phyloP scores from a whole-genome alignment of 2,888 invertebrate genomes.

The Glomeris marginata region DNA sequence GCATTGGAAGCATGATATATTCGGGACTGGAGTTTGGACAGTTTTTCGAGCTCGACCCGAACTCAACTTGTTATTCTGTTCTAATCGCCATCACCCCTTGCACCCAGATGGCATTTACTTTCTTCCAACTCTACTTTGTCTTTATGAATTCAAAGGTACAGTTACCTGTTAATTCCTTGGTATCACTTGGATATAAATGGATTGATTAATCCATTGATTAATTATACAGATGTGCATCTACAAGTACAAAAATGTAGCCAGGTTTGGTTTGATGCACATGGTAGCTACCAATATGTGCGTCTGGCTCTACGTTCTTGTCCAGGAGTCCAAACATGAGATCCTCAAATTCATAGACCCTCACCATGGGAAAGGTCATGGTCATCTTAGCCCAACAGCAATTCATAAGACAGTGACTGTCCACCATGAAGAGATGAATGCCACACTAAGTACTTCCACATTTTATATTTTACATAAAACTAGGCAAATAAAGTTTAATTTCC shows the following conservation, averaged over 20 bases:
- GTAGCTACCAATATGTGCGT: conserved; percentile 94
- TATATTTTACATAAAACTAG: no score
- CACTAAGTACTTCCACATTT: no score
- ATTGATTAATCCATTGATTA: background rate
- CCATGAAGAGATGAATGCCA: no score
- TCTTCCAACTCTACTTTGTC: conserved; percentile 96
- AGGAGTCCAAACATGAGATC: conserved; percentile 91
- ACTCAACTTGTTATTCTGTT: conserved; percentile 63
- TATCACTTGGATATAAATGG: conserved; percentile 7
- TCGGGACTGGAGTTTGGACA: conserved; percentile 89
- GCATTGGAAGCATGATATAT: conserved; percentile 94
- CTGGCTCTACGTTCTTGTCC: conserved; percentile 78
- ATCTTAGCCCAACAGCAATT: background rate
- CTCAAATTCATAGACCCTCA: conserved; percentile 47
- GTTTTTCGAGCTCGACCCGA: conserved; percentile 79
- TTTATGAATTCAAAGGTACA: conserved; percentile 90
- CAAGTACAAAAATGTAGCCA: conserved; percentile 43
- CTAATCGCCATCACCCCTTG: conserved; percentile 78
- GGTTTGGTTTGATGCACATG: conserved; percentile 98
- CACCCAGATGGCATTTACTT: conserved; percentile 86
- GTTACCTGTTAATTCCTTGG: conserved; percentile 6
- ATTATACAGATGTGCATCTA: conserved; percentile 60
- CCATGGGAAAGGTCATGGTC: conserved; percentile 11
- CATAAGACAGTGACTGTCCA: no score
- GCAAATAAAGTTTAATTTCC: no score